Evolutionary conservation across 1,140 invertebrate species (phyloP), one percentile per base, ranked within the genome.

Genomic region (Bradynema listronoti): DNA sequence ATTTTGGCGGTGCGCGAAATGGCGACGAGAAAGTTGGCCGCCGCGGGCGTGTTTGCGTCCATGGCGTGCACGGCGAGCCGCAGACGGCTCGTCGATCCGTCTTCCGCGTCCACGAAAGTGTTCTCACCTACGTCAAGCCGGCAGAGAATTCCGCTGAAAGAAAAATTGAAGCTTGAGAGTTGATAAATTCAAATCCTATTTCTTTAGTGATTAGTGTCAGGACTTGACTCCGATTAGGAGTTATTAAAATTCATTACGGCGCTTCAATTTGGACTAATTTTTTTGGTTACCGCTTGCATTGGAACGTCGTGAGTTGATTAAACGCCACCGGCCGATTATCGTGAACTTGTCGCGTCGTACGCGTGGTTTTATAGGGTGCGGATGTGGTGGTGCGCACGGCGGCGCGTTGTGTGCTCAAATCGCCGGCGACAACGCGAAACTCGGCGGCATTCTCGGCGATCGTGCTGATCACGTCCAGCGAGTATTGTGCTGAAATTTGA

Each of bases 21-120:
- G n/a, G 41, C 36, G 22, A 49, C 14, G 53, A 61, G 50, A 34
- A 61, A 61, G 29, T 61, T 61, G 14, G 14, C 27, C n/a, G n/a
- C 25, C 9, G 27, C 24, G 14, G 27, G 19, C 14, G 25, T 43
- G 30, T 51, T 30, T 9, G 46, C 39, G 33, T 49, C 56, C 9
- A 61, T 61, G 33, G 56, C 45, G 32, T 61, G 39, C 19, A 55
- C 59, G 5, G 34, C 42, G n/a, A 61, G 11, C 19, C 27, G 27
- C 9, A 61, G 30, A 19, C 25, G 29, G 6, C 32, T 36, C 34
- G 59, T 61, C 29, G 34, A 7, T 25, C 59, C 59, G 25, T 61
- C 59, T 47, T 61, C 59, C 30, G 57, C 29, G 32, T 61, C 59
- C 56, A 61, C 11, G 24, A 61, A 61, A n/a, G 59, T 61, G 25